phyloP scores from a whole-genome alignment of 2,888 invertebrate species.

The Lagria hirta region DNA sequence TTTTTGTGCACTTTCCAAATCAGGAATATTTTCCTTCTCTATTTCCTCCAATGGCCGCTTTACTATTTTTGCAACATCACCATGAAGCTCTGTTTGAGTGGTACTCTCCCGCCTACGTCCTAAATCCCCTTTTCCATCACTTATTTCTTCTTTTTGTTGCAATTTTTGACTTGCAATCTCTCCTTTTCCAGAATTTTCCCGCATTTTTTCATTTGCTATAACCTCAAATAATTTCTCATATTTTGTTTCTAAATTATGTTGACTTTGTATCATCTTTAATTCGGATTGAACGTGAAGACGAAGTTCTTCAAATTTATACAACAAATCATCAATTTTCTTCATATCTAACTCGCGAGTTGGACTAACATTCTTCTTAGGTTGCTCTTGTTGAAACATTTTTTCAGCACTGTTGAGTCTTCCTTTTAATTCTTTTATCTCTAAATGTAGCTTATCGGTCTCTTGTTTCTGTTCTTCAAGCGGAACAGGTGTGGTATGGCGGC shows the following conservation, averaged over 20 bases:
- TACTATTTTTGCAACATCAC: not conserved
- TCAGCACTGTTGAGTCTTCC: slow-evolving; percentile 64
- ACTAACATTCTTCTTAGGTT: slow-evolving; percentile 21
- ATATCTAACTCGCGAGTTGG: slow-evolving; percentile 18
- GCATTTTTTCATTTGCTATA: too few species aligned
- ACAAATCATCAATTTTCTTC: slow-evolving; percentile 39
- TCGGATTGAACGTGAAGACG: slow-evolving; percentile 48
- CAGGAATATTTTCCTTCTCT: slow-evolving; percentile 25
- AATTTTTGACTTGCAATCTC: slow-evolving; percentile 7
- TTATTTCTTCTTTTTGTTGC: not conserved
- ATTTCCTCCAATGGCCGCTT: slow-evolving; percentile 15
- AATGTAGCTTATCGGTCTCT: slow-evolving; percentile 65
- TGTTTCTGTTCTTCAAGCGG: slow-evolving; percentile 43
- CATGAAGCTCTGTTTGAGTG: slow-evolving; percentile 42
- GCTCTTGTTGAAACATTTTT: slow-evolving; percentile 55
- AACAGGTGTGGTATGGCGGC: slow-evolving; percentile 57
- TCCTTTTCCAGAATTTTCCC: slow-evolving; percentile 35
- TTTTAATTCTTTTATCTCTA: slow-evolving; percentile 66
- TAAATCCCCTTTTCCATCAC: not conserved
- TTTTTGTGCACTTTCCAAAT: slow-evolving; percentile 33
- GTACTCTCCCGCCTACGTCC: slow-evolving; percentile 32
- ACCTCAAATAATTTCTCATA: slow-evolving; percentile 59
- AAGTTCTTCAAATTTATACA: slow-evolving; percentile 49
- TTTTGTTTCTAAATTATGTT: slow-evolving; percentile 60
- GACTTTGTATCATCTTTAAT: slow-evolving; percentile 55